Conservation (phyloP, 2,888 invertebrate species). For the Microctonus hyperodae region DNA sequence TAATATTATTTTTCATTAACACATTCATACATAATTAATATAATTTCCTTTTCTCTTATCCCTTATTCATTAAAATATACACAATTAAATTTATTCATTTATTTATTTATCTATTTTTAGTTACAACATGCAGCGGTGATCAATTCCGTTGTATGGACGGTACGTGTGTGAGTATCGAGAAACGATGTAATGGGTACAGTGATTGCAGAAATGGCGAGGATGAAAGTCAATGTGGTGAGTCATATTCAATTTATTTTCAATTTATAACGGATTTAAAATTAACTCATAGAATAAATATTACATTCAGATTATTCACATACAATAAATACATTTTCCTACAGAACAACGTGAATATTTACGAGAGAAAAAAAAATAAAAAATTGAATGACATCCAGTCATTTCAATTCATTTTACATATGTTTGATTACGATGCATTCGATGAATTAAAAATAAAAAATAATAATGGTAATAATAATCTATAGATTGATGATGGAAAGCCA, state of each 20-base stretch:
- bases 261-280: background rate
- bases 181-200: conserved; percentile 64
- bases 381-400: too few relatives aligned
- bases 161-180: conserved; percentile 64
- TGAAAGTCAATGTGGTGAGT: conserved; percentile 66
- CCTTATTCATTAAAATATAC: background rate
- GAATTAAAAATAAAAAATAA: too few relatives aligned
- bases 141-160: conserved; percentile 69
- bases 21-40: too few relatives aligned
- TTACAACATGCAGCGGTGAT: conserved; percentile 63
- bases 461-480: too few relatives aligned
- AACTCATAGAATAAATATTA: background rate
- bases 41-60: background rate
- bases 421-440: too few relatives aligned
- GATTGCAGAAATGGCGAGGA: conserved; percentile 70
- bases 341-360: background rate
- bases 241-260: background rate
- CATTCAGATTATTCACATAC: background rate
- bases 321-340: too few relatives aligned
- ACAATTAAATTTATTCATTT: background rate
- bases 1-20: conserved; percentile 43
- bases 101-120: conserved; percentile 36
- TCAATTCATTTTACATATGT: background rate
- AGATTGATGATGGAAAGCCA: background rate
- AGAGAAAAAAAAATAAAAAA: background rate